phyloP scores from a whole-genome alignment of 2,888 invertebrate species.

The Aphodius granarius region DNA sequence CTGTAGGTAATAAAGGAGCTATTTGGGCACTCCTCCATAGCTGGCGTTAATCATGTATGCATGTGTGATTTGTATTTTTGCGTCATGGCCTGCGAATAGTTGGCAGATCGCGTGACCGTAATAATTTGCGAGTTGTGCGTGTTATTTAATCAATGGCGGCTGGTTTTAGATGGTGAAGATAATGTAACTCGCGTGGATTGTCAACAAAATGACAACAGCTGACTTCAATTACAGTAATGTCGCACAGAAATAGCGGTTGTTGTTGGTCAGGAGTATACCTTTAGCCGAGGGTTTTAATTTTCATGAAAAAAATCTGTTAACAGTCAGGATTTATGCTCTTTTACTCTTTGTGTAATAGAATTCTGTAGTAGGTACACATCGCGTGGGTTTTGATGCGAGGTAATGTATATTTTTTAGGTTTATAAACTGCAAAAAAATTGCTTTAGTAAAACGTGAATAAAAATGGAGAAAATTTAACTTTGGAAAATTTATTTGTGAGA shows the following conservation, averaged over 20 bases:
- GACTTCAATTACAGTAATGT: background rate
- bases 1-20: background rate
- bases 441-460: no score
- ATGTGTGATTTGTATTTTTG: background rate
- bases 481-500: no score
- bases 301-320: no score
- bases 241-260: background rate
- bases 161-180: background rate
- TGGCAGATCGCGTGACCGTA: background rate
- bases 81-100: background rate
- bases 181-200: background rate
- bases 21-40: background rate
- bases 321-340: no score
- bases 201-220: background rate
- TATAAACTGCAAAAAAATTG: no score
- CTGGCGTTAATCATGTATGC: background rate
- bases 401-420: no score
- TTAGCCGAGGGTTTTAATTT: no score
- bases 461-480: no score
- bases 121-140: background rate
- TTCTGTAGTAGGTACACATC: no score
- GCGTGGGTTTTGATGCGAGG: no score
- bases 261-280: background rate
- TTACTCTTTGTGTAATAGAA: no score
- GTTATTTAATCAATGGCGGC: background rate